Percentiles rank a stretch among this genome's conserved stretches.
Evolutionary conservation across 2,113 vertebrate genomes (phyloP).

Genomic region (Castor canadensis): DNA sequence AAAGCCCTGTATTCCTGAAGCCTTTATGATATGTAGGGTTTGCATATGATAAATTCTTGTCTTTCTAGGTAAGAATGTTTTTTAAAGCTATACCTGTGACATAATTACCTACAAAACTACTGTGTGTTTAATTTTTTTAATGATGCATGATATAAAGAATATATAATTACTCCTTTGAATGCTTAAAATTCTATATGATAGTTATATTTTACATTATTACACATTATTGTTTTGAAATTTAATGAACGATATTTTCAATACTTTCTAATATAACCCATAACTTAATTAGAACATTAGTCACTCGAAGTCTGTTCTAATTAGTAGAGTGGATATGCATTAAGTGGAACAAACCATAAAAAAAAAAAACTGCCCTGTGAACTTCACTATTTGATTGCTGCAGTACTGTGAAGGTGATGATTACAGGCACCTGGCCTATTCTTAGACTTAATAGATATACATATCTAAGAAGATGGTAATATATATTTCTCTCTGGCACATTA

Average conservation of each 20-base stretch:
- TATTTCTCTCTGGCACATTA: not conserved
- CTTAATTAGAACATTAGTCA: slow-evolving; percentile 12
- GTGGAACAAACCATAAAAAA: not conserved
- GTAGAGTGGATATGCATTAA: not conserved
- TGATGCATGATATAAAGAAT: not conserved
- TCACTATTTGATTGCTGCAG: not conserved
- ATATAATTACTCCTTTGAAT: not conserved
- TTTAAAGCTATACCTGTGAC: not conserved
- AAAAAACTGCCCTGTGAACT: not conserved
- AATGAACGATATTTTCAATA: not conserved
- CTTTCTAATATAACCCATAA: not conserved
- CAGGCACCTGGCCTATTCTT: not conserved
- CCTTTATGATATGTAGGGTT: not conserved
- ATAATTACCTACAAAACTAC: not conserved
- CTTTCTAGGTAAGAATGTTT: not conserved
- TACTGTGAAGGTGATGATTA: not conserved
- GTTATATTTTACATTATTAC: slow-evolving; percentile 20
- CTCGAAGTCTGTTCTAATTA: slow-evolving; percentile 12
- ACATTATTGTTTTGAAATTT: slow-evolving; percentile 2
- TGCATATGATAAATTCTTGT: not conserved
- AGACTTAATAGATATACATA: not conserved
- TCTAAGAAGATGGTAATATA: not conserved
- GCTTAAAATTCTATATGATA: not conserved
- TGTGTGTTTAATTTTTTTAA: not conserved
- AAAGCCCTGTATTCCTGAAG: not conserved